phyloP scores from a whole-genome alignment of 2,888 invertebrate genomes.

The Drosophila macrospina region DNA sequence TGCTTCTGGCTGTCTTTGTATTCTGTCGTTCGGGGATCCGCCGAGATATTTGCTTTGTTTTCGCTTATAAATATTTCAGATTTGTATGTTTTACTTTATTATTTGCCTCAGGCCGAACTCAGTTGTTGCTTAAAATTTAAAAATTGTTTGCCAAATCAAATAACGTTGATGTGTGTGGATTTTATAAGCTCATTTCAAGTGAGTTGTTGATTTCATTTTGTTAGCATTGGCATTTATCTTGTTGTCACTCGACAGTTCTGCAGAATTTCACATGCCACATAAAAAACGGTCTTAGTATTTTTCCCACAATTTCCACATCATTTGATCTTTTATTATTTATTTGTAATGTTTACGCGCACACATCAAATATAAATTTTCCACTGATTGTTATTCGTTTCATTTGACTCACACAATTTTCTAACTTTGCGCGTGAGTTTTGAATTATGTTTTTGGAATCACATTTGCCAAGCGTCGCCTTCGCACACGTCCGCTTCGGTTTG shows the following conservation, averaged over 20 bases:
- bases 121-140: constrained; percentile 11
- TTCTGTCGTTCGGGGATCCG: constrained; percentile 1
- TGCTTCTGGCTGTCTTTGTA: constrained; percentile 11
- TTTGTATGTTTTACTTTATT: constrained; percentile 3
- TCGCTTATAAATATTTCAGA: constrained; percentile 11
- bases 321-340: constrained; percentile 14
- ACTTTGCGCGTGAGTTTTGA: constrained; percentile 23
- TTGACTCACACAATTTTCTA: constrained; percentile 7
- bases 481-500: constrained; percentile 72
- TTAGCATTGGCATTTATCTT: constrained; percentile 13
- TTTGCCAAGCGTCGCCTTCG: constrained; percentile 23
- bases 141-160: constrained; percentile 12
- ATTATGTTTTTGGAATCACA: constrained; percentile 1
- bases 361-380: constrained; percentile 11
- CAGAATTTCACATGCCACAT: constrained; percentile 1
- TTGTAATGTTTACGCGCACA: constrained; percentile 28
- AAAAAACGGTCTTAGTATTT: neutral
- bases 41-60: constrained; percentile 7
- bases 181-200: constrained; percentile 15
- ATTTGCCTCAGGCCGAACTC: neutral
- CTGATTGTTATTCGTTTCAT: neutral
- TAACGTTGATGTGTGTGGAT: constrained; percentile 5
- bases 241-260: constrained; percentile 11
- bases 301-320: constrained; percentile 8
- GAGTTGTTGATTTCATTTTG: neutral